These are phyloP conservation scores for Hesperophylax magnus DNA, from an alignment of 1,140 invertebrate species.

Conservation along the genomic window DNA sequence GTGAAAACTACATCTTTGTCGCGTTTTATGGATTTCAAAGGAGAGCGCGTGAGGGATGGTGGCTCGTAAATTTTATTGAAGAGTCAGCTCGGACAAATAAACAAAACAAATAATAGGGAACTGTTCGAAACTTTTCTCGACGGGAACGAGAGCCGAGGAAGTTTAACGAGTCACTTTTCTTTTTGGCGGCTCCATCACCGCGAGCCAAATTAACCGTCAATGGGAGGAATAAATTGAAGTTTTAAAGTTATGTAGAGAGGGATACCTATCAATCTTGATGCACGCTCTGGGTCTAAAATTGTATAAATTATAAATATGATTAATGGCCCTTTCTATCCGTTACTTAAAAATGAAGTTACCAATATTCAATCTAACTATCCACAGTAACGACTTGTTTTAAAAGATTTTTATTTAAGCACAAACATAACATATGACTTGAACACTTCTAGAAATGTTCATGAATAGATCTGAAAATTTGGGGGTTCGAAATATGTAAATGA, in stretches of 20 bases:
- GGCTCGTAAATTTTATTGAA: slow-evolving; percentile 55
- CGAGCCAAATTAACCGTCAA: slow-evolving; percentile 38
- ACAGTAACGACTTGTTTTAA: too few relatives aligned
- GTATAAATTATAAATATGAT: too few relatives aligned
- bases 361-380: too few relatives aligned
- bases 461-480: too few relatives aligned
- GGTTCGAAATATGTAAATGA: too few relatives aligned
- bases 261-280: neutral
- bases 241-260: slow-evolving; percentile 10
- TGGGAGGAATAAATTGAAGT: slow-evolving; percentile 12
- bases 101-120: slow-evolving; percentile 50
- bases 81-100: slow-evolving; percentile 52
- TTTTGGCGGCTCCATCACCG: slow-evolving; percentile 29
- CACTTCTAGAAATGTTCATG: too few relatives aligned
- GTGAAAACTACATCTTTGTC: neutral
- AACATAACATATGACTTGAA: too few relatives aligned
- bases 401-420: too few relatives aligned
- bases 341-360: too few relatives aligned
- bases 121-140: slow-evolving; percentile 32
- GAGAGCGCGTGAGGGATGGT: slow-evolving; percentile 30
- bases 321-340: too few relatives aligned
- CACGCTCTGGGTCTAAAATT: too few relatives aligned
- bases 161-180: slow-evolving; percentile 50
- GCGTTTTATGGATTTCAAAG: slow-evolving; percentile 2
- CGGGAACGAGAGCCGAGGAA: slow-evolving; percentile 40